These are phyloP conservation scores for Melipona bicolor DNA, from an alignment of 2,888 invertebrate species.

Conservation along the genomic window DNA sequence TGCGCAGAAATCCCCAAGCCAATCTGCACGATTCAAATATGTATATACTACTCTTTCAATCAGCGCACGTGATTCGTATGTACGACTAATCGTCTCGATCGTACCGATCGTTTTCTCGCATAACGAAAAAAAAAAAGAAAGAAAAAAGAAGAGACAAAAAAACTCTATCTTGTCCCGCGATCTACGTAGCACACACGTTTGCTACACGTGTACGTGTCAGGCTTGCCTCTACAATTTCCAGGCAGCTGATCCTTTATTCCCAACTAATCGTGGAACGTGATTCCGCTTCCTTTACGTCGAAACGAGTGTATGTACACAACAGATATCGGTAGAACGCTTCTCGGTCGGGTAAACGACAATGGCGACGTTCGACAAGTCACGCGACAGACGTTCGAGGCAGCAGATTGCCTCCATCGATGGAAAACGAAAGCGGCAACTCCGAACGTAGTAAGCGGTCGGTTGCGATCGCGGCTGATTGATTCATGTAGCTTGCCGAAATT, in stretches of 20 bases:
- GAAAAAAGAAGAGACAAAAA: too few species aligned
- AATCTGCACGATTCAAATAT: slow-evolving; percentile 49
- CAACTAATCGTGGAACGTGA: neutral
- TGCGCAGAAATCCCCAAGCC: slow-evolving; percentile 1
- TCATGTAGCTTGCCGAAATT: slow-evolving; percentile 3
- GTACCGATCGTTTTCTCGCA: slow-evolving; percentile 24
- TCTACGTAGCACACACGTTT: slow-evolving; percentile 53
- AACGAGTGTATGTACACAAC: slow-evolving; percentile 34
- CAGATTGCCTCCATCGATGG: neutral
- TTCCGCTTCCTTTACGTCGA: neutral
- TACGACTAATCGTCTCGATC: slow-evolving; percentile 43
- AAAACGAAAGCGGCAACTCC: neutral
- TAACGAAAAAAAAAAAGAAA: slow-evolving; percentile 9
- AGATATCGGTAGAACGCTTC: neutral
- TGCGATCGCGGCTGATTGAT: neutral
- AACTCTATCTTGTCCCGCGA: slow-evolving; percentile 60
- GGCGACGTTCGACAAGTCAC: slow-evolving; percentile 5
- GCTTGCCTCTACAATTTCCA: slow-evolving; percentile 37
- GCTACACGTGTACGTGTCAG: slow-evolving; percentile 27
- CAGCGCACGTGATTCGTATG: slow-evolving; percentile 33
- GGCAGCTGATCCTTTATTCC: neutral
- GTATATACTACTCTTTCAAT: slow-evolving; percentile 46
- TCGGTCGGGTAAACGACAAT: slow-evolving; percentile 9
- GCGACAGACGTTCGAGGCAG: slow-evolving; percentile 4
- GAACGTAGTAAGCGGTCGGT: slow-evolving; percentile 17